phyloP scores from a whole-genome alignment of 2,888 invertebrate genomes.

The Lapara coniferarum region DNA sequence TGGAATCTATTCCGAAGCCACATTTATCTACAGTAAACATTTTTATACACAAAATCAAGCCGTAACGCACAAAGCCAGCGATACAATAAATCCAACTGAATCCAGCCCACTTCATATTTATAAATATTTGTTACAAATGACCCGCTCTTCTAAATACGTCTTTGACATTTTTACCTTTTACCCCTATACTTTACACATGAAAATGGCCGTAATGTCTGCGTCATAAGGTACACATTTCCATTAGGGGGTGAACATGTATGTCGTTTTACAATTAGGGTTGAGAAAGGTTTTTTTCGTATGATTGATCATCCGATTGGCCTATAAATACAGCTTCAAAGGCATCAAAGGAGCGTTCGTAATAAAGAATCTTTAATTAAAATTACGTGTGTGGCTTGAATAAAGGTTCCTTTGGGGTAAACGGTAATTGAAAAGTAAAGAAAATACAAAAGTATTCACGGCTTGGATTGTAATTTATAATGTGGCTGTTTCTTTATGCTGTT shows the following conservation, averaged over 20 bases:
- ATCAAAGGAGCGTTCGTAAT: constrained; percentile 9
- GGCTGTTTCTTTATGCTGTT: too few relatives aligned
- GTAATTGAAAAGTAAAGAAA: not conserved
- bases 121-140: constrained; percentile 40
- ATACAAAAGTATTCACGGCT: too few relatives aligned
- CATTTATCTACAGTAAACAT: not conserved
- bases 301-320: constrained; percentile 55
- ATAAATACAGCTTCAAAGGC: constrained; percentile 14
- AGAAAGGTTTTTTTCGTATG: constrained; percentile 55
- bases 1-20: constrained; percentile 1
- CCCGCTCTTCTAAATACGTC: constrained; percentile 48
- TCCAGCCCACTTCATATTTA: constrained; percentile 26
- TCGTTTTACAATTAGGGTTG: constrained; percentile 36
- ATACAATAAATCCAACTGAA: constrained; percentile 19
- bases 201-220: not conserved
- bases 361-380: constrained; percentile 17
- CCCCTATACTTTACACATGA: not conserved
- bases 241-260: constrained; percentile 25
- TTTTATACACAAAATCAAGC: constrained; percentile 4
- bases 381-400: not conserved
- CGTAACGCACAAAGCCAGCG: constrained; percentile 3
- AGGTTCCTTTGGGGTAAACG: not conserved
- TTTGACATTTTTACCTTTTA: constrained; percentile 39
- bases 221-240: not conserved
- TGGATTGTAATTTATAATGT: too few relatives aligned